Conservation (phyloP, 2,797 vertebrate genomes). For the Peromyscus nudipes region DNA sequence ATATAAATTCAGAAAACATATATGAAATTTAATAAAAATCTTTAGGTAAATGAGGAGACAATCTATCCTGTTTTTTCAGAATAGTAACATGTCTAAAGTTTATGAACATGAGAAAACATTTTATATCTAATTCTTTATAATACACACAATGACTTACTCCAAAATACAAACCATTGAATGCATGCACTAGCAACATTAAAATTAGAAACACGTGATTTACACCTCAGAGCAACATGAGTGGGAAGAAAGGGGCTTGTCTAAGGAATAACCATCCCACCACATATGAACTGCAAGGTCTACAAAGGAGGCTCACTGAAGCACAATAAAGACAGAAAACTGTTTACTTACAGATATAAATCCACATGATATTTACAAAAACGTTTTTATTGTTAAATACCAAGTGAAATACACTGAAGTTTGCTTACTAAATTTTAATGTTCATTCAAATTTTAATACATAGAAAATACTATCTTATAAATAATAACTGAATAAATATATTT, state of each 20-base stretch:
- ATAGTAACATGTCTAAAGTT: background rate
- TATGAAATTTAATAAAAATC: background rate
- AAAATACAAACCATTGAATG: background rate
- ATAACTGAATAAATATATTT: background rate
- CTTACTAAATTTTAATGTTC: background rate
- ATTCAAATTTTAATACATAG: background rate
- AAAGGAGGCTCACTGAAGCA: background rate
- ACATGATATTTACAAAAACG: background rate
- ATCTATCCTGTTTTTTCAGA: background rate
- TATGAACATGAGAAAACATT: background rate
- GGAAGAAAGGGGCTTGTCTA: background rate
- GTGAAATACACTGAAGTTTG: background rate
- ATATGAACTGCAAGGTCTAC: background rate
- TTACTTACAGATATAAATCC: background rate
- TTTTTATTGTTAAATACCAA: background rate
- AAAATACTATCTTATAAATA: background rate
- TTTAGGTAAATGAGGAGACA: background rate
- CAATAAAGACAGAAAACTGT: background rate
- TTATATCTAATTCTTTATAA: background rate
- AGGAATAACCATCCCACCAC: background rate
- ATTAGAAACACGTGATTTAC: background rate
- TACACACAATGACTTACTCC: background rate
- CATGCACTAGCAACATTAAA: background rate
- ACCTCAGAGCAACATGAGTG: background rate
- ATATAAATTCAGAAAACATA: background rate